A percentile compares a stretch with the other conserved stretches of the same genome.
phyloP scores from a whole-genome alignment of 2,797 vertebrate species.

The Lepilemur septentrionalis region DNA sequence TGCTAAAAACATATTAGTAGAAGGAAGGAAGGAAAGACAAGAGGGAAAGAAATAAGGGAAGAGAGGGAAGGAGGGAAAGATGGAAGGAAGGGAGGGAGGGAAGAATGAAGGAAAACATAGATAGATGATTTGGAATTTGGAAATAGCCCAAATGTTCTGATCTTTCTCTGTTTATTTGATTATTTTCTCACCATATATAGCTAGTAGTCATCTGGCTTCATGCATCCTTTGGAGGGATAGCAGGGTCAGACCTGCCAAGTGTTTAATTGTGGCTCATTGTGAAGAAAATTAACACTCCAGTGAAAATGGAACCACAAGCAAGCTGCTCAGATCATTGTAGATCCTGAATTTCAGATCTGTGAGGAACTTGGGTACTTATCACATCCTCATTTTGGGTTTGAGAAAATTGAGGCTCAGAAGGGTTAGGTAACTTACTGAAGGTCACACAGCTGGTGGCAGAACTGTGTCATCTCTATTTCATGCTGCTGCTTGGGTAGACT shows the following conservation, averaged over 20 bases:
- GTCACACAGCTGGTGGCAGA: background rate
- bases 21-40: background rate
- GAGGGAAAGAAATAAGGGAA: too few relatives aligned
- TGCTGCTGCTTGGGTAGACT: background rate
- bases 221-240: background rate
- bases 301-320: background rate
- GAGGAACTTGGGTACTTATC: background rate
- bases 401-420: background rate
- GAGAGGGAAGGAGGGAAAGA: background rate
- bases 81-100: background rate
- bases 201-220: background rate
- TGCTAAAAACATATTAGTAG: background rate
- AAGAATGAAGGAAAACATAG: background rate
- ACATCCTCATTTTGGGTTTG: background rate
- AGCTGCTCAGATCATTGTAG: background rate
- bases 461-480: background rate
- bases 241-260: background rate
- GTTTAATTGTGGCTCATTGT: background rate
- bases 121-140: background rate
- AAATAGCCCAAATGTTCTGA: background rate
- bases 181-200: background rate
- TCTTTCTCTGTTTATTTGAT: background rate
- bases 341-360: background rate
- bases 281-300: background rate
- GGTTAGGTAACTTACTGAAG: background rate